phyloP scores from a whole-genome alignment of 2,888 invertebrate genomes.

The Belgica antarctica region DNA sequence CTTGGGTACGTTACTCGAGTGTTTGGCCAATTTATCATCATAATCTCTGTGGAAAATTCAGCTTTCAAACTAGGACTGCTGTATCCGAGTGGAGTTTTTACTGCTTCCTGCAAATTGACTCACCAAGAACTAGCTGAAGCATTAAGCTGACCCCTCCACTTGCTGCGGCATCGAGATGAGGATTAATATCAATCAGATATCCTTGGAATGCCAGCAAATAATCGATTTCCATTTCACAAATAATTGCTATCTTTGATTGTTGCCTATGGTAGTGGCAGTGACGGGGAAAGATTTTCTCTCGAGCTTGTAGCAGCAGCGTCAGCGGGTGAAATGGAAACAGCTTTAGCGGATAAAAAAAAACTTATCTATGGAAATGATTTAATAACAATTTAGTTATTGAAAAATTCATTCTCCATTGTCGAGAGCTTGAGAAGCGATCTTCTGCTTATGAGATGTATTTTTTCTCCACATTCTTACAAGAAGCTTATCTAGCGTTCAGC shows the following conservation, averaged over 20 bases:
- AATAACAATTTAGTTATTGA: constrained; percentile 13
- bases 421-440: background rate
- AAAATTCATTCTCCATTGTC: constrained; percentile 20
- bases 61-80: constrained; percentile 8
- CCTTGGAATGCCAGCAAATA: background rate
- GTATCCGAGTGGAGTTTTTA: constrained; percentile 15
- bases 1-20: background rate
- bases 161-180: background rate
- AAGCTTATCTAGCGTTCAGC: constrained; percentile 26
- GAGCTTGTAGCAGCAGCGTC: no score
- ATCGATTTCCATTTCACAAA: background rate
- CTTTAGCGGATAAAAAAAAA: background rate
- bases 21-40: constrained; percentile 24
- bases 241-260: background rate
- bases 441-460: background rate
- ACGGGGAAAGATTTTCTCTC: no score
- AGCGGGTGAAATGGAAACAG: no score
- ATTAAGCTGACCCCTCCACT: constrained; percentile 27
- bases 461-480: constrained; percentile 8
- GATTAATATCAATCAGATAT: constrained; percentile 23
- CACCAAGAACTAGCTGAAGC: background rate
- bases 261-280: background rate
- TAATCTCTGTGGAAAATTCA: constrained; percentile 31
- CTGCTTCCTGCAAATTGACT: constrained; percentile 29
- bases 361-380: constrained; percentile 30